These are phyloP conservation scores for Xestia rhomboidea DNA, from an alignment of 2,888 invertebrate species.

Conservation along the genomic window DNA sequence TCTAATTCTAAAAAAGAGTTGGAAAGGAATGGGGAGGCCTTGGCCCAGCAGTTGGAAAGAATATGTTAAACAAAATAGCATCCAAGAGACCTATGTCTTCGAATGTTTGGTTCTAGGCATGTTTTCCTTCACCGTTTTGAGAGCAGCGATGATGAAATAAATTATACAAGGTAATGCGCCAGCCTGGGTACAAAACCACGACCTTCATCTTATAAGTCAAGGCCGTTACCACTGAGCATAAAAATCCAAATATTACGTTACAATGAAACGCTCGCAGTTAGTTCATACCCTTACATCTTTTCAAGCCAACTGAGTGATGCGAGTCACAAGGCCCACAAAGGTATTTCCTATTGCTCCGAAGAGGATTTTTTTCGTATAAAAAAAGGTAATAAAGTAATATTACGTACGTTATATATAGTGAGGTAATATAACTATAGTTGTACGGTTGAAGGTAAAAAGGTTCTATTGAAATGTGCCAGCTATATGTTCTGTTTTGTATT, in stretches of 20 bases:
- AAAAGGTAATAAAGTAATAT: conserved; percentile 63
- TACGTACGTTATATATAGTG: conserved; percentile 42
- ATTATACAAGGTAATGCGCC: not conserved
- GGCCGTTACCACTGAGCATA: not conserved
- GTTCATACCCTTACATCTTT: conserved; percentile 33
- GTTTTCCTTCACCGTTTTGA: not conserved
- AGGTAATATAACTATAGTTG: conserved; percentile 29
- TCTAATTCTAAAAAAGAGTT: not conserved
- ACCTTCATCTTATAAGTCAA: not conserved
- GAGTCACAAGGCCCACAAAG: conserved; percentile 49
- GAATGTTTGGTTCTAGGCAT: not conserved
- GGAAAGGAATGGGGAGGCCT: too few species aligned
- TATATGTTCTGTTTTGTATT: conserved; percentile 17
- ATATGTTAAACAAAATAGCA: too few species aligned
- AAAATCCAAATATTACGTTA: not conserved
- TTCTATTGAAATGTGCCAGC: conserved; percentile 47
- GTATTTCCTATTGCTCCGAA: conserved; percentile 57
- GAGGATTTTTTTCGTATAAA: conserved; percentile 55
- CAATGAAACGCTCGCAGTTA: conserved; percentile 13
- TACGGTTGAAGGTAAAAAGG: conserved; percentile 29
- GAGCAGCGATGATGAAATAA: not conserved
- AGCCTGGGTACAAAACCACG: not conserved
- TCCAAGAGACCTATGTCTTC: not conserved
- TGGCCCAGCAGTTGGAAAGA: too few species aligned
- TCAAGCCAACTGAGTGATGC: conserved; percentile 56